Percentiles rank a stretch among this genome's conserved stretches.
These are phyloP conservation scores for Periophthalmus magnuspinnatus DNA, from an alignment of 2,797 vertebrate species.

Conservation along the genomic window DNA sequence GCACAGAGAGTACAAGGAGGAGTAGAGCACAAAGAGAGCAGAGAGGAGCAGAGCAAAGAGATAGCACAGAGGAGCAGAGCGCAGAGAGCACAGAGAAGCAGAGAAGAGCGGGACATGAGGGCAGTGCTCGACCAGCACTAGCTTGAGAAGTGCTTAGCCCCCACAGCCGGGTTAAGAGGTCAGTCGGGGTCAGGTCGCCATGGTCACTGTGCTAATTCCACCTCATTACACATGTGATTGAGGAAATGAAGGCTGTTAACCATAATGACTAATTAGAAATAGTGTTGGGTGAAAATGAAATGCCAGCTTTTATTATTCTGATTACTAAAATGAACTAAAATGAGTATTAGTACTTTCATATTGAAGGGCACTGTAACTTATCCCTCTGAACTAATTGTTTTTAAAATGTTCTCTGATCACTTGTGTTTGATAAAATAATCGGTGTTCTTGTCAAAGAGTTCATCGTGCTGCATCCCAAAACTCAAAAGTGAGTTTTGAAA, in stretches of 20 bases:
- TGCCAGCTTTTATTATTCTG: constrained; percentile 10
- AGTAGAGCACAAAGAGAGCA: no score
- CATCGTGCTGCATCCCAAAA: constrained; percentile 51
- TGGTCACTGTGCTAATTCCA: constrained; percentile 18
- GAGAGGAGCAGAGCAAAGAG: no score
- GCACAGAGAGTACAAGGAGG: no score
- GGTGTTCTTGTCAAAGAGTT: background rate
- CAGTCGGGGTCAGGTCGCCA: constrained; percentile 38
- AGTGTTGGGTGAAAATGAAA: constrained; percentile 9
- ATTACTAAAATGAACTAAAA: background rate
- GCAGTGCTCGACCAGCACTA: constrained; percentile 29
- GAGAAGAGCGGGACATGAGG: constrained; percentile 20
- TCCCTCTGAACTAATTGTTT: background rate
- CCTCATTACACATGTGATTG: constrained; percentile 21
- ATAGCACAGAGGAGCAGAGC: no score
- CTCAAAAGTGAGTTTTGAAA: constrained; percentile 58
- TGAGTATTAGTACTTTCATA: background rate
- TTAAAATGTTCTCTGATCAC: background rate
- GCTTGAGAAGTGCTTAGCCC: constrained; percentile 35
- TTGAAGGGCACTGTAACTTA: constrained; percentile 1
- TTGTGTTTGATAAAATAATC: constrained; percentile 1
- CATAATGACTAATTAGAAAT: constrained; percentile 6
- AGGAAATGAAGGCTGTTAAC: constrained; percentile 16
- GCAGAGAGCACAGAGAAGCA: background rate
- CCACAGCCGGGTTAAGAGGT: constrained; percentile 45